Conservation (phyloP, 2,888 invertebrate species). For the Julus scandinavius region DNA sequence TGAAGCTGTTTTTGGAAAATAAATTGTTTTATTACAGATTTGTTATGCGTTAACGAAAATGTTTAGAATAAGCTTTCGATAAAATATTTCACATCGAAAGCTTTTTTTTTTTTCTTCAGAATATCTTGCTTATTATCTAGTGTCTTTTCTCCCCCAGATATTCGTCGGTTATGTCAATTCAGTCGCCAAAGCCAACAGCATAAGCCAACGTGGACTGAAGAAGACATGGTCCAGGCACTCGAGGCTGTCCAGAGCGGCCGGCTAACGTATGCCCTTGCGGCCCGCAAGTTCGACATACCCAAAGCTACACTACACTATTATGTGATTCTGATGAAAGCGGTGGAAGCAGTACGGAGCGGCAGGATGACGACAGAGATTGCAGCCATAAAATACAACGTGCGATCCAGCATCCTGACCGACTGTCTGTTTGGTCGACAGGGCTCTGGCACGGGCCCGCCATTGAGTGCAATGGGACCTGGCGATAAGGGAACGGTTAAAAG, state of each 20-base stretch:
- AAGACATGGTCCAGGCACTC: slow-evolving; percentile 61
- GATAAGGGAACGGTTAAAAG: slow-evolving; percentile 46
- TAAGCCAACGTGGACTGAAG: slow-evolving; percentile 59
- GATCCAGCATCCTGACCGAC: slow-evolving; percentile 57
- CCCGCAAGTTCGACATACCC: slow-evolving; percentile 92
- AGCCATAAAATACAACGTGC: slow-evolving; percentile 58
- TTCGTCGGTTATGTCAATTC: slow-evolving; percentile 58
- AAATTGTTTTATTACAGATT: slow-evolving; percentile 24
- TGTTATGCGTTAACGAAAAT: not conserved
- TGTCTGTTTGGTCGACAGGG: slow-evolving; percentile 57
- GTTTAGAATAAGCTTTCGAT: not conserved
- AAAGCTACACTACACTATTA: slow-evolving; percentile 76
- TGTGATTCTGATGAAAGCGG: slow-evolving; percentile 58
- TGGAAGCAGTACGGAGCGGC: slow-evolving; percentile 58
- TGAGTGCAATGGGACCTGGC: not conserved
- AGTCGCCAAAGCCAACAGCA: slow-evolving; percentile 58
- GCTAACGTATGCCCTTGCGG: slow-evolving; percentile 75
- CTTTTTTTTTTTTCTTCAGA: no score
- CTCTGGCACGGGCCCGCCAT: slow-evolving; percentile 19
- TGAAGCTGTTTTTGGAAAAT: not conserved
- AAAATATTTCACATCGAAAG: not conserved
- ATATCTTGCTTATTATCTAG: not conserved
- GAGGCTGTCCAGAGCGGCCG: slow-evolving; percentile 64
- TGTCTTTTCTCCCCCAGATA: slow-evolving; percentile 54
- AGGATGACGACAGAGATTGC: slow-evolving; percentile 59